Conservation (phyloP, 1,140 invertebrate genomes). For the Papilio dardanus region DNA sequence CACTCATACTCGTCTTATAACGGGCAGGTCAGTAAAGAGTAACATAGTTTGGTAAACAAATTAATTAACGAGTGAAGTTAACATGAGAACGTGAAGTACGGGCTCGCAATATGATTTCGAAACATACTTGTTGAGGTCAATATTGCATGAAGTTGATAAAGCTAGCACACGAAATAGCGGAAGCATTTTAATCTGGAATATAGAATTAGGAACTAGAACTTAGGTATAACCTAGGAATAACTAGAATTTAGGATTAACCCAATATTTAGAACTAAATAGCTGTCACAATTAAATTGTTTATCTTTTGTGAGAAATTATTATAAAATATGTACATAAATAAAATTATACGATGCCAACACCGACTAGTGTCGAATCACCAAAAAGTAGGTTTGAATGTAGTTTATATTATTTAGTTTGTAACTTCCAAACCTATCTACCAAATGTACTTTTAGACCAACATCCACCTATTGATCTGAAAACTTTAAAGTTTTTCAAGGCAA, state of each 20-base stretch:
- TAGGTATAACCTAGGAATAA: no score
- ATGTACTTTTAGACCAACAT: no score
- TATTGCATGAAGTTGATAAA: conserved; percentile 1
- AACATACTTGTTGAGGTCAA: conserved; percentile 31
- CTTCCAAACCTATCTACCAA: no score
- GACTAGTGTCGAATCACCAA: no score
- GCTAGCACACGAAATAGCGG: not conserved
- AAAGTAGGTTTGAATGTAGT: no score
- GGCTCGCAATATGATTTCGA: conserved; percentile 30
- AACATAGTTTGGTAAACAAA: conserved; percentile 28
- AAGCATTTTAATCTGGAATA: not conserved
- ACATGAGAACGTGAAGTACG: conserved; percentile 25
- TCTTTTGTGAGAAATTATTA: not conserved
- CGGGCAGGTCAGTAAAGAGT: not conserved
- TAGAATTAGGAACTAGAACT: not conserved
- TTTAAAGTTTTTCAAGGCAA: no score
- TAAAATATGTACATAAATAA: no score
- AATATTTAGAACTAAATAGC: not conserved
- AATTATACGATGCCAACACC: no score
- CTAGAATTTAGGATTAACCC: no score
- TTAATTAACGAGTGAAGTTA: conserved; percentile 34
- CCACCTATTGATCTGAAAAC: no score
- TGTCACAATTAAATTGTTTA: not conserved
- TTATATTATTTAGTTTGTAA: not conserved
- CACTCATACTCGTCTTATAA: not conserved